Base-by-base conservation (phyloP, 2,797 vertebrate species). In the Dipus sagitta region DNA sequence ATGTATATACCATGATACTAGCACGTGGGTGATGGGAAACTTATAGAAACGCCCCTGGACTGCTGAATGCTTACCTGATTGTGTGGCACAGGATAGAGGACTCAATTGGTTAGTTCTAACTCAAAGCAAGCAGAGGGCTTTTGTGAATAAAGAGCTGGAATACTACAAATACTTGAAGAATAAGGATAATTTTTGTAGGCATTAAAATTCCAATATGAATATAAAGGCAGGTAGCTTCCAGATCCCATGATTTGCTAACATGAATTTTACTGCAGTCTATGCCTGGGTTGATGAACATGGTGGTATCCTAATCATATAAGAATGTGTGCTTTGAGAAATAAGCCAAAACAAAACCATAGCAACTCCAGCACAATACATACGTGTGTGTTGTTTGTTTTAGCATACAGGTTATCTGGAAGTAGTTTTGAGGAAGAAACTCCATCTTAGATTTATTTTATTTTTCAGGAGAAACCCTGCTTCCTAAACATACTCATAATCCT, bases 161-260 rank as follows among this genome's bases (percentile, higher is more conserved):
- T 14, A 32, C 64, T 71, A 58, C 54, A 83, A 83, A 79, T 30
- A 88, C 4, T 75, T 87, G 71, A 88, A 34, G 60, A 28, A 58
- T 65, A 86, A 54, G 71, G 17, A 47, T 21, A 60, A 13, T 34
- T 38, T 91, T 71, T 68, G 24, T 14, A 62, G 58, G 21, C 72
- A 67, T 18, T 81, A 64, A 84, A 95, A 87, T 83, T 85, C 17
- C 42, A 92, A 12, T 76, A 54, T 34, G 52, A 94, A 54, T 30
- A 88, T 58, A 86, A 86, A 3, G 4, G 65, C 10, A 12, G 54
- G 8, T 54, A 65, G 58, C 26, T 58, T 52, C 24, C 23, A 47
- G 3, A 14, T 84, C 52, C 80, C 10, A 71, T 62, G 28, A 74
- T 72, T 72, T 42, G 88, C 91, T 83, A 93, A 38, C 21, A 86